Evolutionary conservation across 2,797 vertebrate species (phyloP).

Genomic region (Anguilla anguilla): DNA sequence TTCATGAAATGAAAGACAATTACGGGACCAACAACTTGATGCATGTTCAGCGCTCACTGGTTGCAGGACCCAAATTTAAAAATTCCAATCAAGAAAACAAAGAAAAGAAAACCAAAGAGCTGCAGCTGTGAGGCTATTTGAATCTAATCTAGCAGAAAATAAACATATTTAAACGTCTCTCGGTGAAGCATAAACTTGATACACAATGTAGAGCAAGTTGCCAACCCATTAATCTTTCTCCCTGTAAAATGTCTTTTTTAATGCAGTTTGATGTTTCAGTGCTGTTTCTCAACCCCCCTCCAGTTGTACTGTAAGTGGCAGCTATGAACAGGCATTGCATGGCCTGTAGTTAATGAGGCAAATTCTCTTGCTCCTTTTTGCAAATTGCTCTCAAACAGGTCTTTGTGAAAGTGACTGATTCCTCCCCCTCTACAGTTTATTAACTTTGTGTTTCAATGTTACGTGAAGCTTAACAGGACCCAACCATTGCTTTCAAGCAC

Average conservation of each 20-base stretch:
- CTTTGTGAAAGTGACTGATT: constrained; percentile 38
- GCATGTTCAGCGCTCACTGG: not conserved
- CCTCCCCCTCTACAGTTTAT: constrained; percentile 38
- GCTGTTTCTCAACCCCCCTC: constrained; percentile 4
- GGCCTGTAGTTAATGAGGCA: constrained; percentile 42
- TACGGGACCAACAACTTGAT: not conserved
- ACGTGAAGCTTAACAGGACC: constrained; percentile 33
- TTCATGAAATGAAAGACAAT: not conserved
- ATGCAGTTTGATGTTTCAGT: constrained; percentile 12
- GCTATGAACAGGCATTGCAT: constrained; percentile 42
- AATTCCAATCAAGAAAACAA: constrained; percentile 1
- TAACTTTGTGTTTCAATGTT: constrained; percentile 32
- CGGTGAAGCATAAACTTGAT: not conserved
- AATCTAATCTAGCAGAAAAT: not conserved
- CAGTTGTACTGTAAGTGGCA: constrained; percentile 34
- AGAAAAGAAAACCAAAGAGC: not conserved
- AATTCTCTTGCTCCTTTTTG: constrained; percentile 47
- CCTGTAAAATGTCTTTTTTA: constrained; percentile 18
- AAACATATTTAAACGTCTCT: constrained; percentile 5
- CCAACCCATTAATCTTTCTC: not conserved
- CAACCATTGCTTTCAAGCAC: constrained; percentile 35
- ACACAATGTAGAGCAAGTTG: not conserved
- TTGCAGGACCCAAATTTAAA: not conserved
- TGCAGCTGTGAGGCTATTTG: not conserved
- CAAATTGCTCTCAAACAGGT: constrained; percentile 49